Conservation (phyloP, 1,140 invertebrate species). For the Akabosia matsudoensis region DNA sequence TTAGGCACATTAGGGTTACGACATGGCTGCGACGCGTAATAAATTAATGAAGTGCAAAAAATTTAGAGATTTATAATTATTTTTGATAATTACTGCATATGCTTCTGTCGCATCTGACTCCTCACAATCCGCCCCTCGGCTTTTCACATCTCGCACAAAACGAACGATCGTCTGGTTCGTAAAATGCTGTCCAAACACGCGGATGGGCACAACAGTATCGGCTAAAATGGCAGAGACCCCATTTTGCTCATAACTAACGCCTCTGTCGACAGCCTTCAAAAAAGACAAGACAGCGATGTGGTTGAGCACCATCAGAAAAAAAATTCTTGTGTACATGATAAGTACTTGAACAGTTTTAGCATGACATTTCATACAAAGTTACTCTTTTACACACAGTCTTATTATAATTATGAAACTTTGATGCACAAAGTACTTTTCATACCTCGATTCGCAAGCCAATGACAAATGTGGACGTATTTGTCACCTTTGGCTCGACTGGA, state of each 20-base stretch:
- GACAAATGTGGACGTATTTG: conserved; percentile 27
- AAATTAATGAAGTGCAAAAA: neutral
- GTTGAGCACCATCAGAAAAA: no score
- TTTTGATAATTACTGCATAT: conserved; percentile 28
- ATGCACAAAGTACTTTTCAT: neutral
- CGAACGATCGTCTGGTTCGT: conserved; percentile 64
- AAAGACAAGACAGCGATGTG: neutral
- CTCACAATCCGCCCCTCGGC: conserved; percentile 50
- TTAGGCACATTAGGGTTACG: neutral
- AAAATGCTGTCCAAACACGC: conserved; percentile 71
- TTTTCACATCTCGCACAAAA: conserved; percentile 58
- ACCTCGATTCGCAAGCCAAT: conserved; percentile 39
- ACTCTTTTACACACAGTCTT: no score
- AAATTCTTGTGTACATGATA: no score
- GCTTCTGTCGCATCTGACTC: conserved; percentile 34
- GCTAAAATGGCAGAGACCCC: conserved; percentile 67
- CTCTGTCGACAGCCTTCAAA: conserved; percentile 34
- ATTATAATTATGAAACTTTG: no score
- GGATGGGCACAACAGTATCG: conserved; percentile 58
- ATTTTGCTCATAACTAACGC: conserved; percentile 56
- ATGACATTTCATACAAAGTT: no score
- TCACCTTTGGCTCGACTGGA: neutral
- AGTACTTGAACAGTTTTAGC: no score
- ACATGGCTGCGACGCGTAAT: neutral
- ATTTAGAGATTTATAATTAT: neutral